These are phyloP conservation scores for Syndactyla subalaris DNA, from an alignment of 2,797 vertebrate species.

Conservation along the genomic window DNA sequence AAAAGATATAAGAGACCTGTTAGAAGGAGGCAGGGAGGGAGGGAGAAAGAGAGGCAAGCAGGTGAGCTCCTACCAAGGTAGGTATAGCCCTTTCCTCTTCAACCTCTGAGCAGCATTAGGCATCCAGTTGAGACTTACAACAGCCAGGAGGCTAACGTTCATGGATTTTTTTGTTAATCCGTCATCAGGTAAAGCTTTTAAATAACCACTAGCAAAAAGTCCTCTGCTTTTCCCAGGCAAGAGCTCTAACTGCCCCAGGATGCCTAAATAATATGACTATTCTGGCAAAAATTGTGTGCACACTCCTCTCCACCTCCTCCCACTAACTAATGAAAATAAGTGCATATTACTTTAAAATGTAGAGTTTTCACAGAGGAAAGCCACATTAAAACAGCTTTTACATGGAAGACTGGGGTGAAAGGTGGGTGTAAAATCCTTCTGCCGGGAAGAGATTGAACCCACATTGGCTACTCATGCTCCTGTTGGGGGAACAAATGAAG, in stretches of 20 bases:
- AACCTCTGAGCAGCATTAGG: background rate
- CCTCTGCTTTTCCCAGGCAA: background rate
- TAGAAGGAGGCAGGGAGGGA: background rate
- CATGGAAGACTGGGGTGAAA: background rate
- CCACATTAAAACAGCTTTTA: background rate
- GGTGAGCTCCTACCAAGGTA: background rate
- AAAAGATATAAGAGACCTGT: background rate
- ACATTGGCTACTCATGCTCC: background rate
- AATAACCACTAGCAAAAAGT: background rate
- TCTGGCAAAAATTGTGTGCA: background rate
- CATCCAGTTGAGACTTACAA: background rate
- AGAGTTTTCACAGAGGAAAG: background rate
- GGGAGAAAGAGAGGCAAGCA: background rate
- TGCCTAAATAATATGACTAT: background rate
- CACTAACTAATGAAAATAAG: background rate
- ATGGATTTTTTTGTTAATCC: background rate
- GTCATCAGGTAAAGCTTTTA: background rate
- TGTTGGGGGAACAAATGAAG: background rate
- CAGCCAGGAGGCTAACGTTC: background rate
- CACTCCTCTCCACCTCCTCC: background rate
- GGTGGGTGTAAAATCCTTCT: background rate
- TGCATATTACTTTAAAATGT: background rate
- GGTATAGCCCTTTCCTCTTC: background rate
- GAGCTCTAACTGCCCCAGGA: background rate
- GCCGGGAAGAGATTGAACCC: background rate